phyloP scores from a whole-genome alignment of 2,888 invertebrate species.

The Panzeria rudis region DNA sequence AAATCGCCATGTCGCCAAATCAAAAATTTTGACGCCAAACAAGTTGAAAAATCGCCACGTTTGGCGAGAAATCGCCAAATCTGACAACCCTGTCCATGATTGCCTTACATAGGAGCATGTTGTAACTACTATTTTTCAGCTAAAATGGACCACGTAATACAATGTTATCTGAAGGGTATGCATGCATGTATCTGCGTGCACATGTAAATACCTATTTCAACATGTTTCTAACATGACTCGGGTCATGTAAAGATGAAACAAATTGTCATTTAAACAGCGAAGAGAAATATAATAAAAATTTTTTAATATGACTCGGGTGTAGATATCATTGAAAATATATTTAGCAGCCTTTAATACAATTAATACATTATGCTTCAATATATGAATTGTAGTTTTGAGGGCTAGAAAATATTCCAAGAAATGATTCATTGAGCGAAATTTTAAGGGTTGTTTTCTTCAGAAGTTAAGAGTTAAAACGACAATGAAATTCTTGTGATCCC shows the following conservation, averaged over 20 bases:
- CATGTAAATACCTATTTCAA: background rate
- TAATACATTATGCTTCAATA: background rate
- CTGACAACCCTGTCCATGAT: no score
- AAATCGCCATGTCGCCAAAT: no score
- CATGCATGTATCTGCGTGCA: background rate
- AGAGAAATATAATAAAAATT: background rate
- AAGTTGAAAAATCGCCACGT: no score
- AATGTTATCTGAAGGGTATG: no score
- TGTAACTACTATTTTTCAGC: no score
- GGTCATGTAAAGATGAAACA: slow-evolving; percentile 41
- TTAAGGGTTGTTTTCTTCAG: slow-evolving; percentile 54
- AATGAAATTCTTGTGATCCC: background rate
- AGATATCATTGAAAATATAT: background rate
- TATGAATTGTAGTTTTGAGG: background rate
- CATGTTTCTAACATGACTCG: slow-evolving; percentile 36
- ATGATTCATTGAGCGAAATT: background rate
- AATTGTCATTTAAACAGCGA: slow-evolving; percentile 23
- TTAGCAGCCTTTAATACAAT: background rate
- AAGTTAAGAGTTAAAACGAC: slow-evolving; percentile 25
- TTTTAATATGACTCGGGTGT: background rate
- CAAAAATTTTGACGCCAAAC: no score
- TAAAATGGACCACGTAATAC: no score
- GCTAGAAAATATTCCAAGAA: background rate
- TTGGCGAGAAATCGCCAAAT: no score
- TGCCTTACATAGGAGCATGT: no score